Percentiles rank a stretch among this genome's conserved stretches.
These are phyloP conservation scores for Sitophilus oryzae DNA, from an alignment of 1,140 invertebrate genomes.

Conservation along the genomic window DNA sequence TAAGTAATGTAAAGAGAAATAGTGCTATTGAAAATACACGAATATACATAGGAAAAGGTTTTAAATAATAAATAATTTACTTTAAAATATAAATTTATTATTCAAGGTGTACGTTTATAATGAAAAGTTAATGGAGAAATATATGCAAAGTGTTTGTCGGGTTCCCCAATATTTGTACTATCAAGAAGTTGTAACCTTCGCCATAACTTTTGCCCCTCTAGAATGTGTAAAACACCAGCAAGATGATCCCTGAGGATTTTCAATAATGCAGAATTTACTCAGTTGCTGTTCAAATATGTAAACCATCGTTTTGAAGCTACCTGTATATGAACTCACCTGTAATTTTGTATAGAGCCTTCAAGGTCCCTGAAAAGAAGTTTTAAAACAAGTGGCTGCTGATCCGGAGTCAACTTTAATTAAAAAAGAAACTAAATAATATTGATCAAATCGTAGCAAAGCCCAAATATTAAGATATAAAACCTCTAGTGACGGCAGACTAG, in stretches of 20 bases:
- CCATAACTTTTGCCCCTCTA: slow-evolving; percentile 92
- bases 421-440: slow-evolving; percentile 31
- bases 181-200: slow-evolving; percentile 94
- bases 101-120: no score
- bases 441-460: slow-evolving; percentile 32
- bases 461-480: slow-evolving; percentile 29
- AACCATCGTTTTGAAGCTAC: slow-evolving; percentile 93
- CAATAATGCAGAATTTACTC: slow-evolving; percentile 95
- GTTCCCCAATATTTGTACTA: slow-evolving; percentile 94
- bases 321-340: slow-evolving; percentile 92
- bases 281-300: slow-evolving; percentile 85
- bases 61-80: no score
- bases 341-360: no score
- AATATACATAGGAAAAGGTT: no score
- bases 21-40: no score
- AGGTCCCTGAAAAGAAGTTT: no score
- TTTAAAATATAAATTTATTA: no score
- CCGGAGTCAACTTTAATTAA: slow-evolving; percentile 30
- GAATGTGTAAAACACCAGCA: slow-evolving; percentile 91
- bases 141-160: slow-evolving; percentile 92
- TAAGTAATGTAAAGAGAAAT: no score
- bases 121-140: slow-evolving; percentile 98
- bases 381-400: slow-evolving; percentile 26
- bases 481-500: slow-evolving; percentile 15
- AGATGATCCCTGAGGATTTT: slow-evolving; percentile 95